Evolutionary conservation across 2,888 invertebrate species (phyloP), one percentile per base, ranked within the genome.

Genomic region (Hydropsyche betteni): DNA sequence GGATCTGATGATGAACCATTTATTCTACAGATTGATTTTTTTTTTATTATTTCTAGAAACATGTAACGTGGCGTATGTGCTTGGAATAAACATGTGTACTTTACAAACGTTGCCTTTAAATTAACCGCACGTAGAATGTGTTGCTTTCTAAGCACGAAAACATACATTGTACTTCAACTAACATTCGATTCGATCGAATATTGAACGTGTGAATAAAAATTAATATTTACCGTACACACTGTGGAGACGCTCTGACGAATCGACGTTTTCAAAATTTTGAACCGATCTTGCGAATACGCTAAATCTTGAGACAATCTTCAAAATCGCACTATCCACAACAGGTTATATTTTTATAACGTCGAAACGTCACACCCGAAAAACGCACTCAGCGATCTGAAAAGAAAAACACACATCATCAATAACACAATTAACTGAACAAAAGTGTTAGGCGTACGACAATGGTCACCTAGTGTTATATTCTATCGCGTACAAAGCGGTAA

Each of bases 131-230:
- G 58, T 58, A 58, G 58, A 8, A 2, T 6, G 44, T 44, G 44
- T 44, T 4, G 44, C 3, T 44, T 44, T 44, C 44, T 44, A 44
- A 44, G 44, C 44, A 44, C 44, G 44, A 44, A 44, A 44, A 44
- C 44, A 8, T 10, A 44, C 44, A 44, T 44, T 10, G 44, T 10
- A 24, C 24, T 24, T 24, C 24, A 24, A 24, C 1, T 24, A 44
- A 44, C 44, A 44, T 44, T 44, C 4, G 44, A 44, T 8, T 44
- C 44, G 69, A 51, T 33, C 69, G 24, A 24, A 24, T 24, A 1
- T 24, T 24, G 24, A 69, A 69, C 69, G 69, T 69, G 69, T 38
- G 69, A 69, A 44, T 14, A 44, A 69, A 69, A 69, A 44, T 44
- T 44, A 4, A 44, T 44, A 44, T 44, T 34, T 50, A 50, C 24